Evolutionary conservation across 2,888 invertebrate species (phyloP).

Genomic region (Eulithis prunata): DNA sequence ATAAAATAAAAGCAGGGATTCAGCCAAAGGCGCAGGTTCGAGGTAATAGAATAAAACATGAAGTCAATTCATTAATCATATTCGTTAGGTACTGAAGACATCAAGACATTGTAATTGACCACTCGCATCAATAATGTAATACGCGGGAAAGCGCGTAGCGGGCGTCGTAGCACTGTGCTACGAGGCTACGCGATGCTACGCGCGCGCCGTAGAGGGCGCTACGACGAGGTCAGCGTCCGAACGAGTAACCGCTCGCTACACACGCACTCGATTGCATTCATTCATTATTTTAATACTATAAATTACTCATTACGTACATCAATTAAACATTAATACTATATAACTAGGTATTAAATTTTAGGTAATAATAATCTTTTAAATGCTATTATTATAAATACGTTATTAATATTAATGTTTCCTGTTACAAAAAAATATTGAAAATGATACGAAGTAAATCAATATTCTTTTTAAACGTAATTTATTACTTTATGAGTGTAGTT

Average conservation of each 20-base stretch:
- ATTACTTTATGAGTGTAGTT: conserved; percentile 84
- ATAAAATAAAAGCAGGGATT: conserved; percentile 81
- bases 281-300: conserved; percentile 80
- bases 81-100: conserved; percentile 77
- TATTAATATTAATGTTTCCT: conserved; percentile 85
- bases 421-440: conserved; percentile 85
- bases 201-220: conserved; percentile 33
- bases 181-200: conserved; percentile 28
- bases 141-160: conserved; percentile 52
- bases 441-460: conserved; percentile 84
- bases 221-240: conserved; percentile 38
- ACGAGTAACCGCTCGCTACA: conserved; percentile 67
- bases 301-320: conserved; percentile 82
- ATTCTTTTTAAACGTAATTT: conserved; percentile 84
- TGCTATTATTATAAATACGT: conserved; percentile 85
- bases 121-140: conserved; percentile 62
- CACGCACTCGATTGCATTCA: conserved; percentile 78
- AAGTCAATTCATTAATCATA: conserved; percentile 84
- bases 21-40: conserved; percentile 82
- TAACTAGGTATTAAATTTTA: conserved; percentile 83
- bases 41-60: conserved; percentile 82
- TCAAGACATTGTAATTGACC: conserved; percentile 59
- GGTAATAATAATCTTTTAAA: conserved; percentile 85
- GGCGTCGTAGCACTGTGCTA: conserved; percentile 46
- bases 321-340: conserved; percentile 84